A percentile compares a stretch with the other conserved stretches of the same genome.
Conservation (phyloP, 2,797 vertebrate genomes). For the Anguilla pacifica region DNA sequence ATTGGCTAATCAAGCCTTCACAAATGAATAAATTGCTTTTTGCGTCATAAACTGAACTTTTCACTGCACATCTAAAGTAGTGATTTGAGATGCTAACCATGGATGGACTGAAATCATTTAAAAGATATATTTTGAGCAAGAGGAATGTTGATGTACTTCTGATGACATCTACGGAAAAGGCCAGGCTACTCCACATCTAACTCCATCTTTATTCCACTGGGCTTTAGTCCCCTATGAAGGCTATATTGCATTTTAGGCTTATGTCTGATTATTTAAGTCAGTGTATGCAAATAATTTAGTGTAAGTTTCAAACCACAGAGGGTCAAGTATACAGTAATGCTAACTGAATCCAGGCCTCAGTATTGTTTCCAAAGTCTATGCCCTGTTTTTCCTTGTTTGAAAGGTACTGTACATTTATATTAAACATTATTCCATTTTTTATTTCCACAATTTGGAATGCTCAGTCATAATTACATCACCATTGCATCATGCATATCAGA, state of each 20-base stretch:
- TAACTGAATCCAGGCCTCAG: too few species aligned
- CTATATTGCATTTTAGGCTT: not conserved
- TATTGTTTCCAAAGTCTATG: too few species aligned
- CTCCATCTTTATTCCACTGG: not conserved
- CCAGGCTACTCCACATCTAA: not conserved
- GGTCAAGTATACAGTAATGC: too few species aligned
- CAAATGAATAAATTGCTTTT: slow-evolving; percentile 26
- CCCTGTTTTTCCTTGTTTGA: too few species aligned
- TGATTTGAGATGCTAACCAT: slow-evolving; percentile 4
- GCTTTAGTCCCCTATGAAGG: too few species aligned
- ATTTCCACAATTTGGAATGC: not conserved
- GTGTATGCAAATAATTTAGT: not conserved
- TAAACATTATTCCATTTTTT: too few species aligned
- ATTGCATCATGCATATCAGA: not conserved
- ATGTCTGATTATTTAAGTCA: not conserved
- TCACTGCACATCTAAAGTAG: not conserved
- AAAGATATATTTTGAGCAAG: not conserved
- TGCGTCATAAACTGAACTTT: not conserved
- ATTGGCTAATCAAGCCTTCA: slow-evolving; percentile 28
- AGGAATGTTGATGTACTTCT: not conserved
- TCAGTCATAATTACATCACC: not conserved
- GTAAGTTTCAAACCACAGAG: not conserved
- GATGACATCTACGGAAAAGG: not conserved
- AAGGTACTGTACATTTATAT: too few species aligned
- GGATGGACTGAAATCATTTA: not conserved